These are phyloP conservation scores for Eulemur rufifrons DNA, from an alignment of 2,113 vertebrate genomes.

Conservation along the genomic window DNA sequence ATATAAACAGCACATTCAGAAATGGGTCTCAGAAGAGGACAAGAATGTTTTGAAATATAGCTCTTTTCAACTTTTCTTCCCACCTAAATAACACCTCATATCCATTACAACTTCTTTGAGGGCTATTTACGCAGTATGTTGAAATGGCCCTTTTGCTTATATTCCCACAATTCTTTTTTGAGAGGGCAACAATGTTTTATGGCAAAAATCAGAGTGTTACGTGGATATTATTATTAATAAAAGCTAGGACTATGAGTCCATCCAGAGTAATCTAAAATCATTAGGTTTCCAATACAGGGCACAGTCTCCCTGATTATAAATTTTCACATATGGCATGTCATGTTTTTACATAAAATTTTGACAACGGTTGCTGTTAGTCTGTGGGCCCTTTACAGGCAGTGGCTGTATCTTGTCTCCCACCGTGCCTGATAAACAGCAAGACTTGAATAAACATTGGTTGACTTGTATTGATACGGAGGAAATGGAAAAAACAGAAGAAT, in stretches of 20 bases:
- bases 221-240: neutral
- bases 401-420: neutral
- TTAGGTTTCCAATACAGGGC: neutral
- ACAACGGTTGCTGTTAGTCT: neutral
- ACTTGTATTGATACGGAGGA: neutral
- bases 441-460: neutral
- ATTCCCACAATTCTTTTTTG: neutral
- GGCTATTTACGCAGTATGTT: neutral
- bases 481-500: slow-evolving; percentile 3
- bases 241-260: neutral
- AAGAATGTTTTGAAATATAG: slow-evolving; percentile 17
- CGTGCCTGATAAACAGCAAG: neutral
- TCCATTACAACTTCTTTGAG: neutral
- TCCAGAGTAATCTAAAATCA: neutral
- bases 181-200: neutral
- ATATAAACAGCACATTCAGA: neutral
- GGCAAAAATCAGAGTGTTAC: neutral
- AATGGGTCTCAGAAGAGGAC: neutral
- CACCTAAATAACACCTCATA: neutral
- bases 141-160: neutral
- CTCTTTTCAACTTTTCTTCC: neutral
- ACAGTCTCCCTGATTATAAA: neutral
- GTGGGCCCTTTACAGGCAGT: neutral
- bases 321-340: neutral
- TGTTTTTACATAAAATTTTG: slow-evolving; percentile 17